These are phyloP conservation scores for Sebastes oblongus DNA, from an alignment of 2,797 vertebrate species.

Conservation along the genomic window DNA sequence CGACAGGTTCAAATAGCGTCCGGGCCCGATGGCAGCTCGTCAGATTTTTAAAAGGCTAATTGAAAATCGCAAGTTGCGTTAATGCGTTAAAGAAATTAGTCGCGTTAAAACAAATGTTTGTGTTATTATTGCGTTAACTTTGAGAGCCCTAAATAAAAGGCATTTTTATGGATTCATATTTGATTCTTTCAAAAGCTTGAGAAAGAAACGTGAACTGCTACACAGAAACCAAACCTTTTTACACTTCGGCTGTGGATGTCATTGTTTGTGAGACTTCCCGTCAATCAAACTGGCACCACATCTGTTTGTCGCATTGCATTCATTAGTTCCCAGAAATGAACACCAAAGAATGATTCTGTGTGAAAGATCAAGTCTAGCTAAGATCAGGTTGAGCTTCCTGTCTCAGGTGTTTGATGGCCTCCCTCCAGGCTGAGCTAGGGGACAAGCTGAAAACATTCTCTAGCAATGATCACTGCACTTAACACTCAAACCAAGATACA, in stretches of 20 bases:
- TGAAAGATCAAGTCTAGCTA: neutral
- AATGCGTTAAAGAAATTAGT: no score
- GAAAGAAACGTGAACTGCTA: neutral
- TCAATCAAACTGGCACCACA: slow-evolving; percentile 3
- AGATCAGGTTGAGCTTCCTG: neutral
- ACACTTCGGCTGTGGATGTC: neutral
- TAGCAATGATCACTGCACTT: neutral
- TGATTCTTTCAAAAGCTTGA: neutral
- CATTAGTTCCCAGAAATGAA: slow-evolving; percentile 28
- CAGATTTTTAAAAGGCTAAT: no score
- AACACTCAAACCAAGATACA: neutral
- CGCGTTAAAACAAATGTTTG: no score
- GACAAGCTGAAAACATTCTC: neutral
- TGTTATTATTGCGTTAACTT: no score
- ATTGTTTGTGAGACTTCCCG: neutral
- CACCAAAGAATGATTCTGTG: neutral
- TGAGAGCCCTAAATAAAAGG: no score
- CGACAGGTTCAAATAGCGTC: no score
- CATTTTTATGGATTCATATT: slow-evolving; percentile 15
- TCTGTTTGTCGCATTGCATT: neutral
- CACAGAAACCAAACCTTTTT: neutral
- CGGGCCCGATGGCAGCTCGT: no score
- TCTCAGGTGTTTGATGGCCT: neutral
- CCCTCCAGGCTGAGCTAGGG: neutral
- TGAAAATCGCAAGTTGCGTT: no score